Conservation (phyloP, 2,888 invertebrate genomes). For the Hipparchia sbordonii region DNA sequence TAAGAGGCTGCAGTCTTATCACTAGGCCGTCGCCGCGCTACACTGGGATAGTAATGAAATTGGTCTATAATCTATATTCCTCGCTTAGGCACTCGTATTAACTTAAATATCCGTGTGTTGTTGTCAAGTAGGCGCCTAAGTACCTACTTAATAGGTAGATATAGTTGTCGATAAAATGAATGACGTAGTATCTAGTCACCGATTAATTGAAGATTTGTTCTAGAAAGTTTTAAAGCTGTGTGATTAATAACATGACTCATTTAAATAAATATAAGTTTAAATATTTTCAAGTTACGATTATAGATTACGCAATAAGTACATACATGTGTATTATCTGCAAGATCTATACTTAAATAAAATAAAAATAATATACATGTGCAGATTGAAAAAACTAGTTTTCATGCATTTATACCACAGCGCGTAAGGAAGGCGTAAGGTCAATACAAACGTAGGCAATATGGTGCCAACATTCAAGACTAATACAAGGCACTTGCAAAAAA, state of each 20-base stretch:
- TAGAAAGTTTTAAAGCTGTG: constrained; percentile 31
- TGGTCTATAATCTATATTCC: no score
- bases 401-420: constrained; percentile 39
- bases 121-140: no score
- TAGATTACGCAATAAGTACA: constrained; percentile 8
- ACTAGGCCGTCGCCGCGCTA: no score
- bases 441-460: constrained; percentile 32
- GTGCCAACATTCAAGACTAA: no score
- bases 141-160: neutral
- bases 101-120: no score
- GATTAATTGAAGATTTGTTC: constrained; percentile 38
- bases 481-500: constrained; percentile 24
- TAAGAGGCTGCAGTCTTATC: no score
- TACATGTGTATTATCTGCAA: neutral
- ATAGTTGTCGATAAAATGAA: neutral
- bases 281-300: constrained; percentile 23
- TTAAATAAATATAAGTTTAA: constrained; percentile 1
- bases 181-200: constrained; percentile 15
- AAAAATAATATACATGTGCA: constrained; percentile 6
- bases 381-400: constrained; percentile 36
- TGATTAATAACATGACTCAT: constrained; percentile 40
- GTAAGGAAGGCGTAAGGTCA: constrained; percentile 39
- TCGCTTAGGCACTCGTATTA: no score
- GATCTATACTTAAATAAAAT: neutral
- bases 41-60: no score